Percentiles rank a stretch among this genome's conserved stretches.
Evolutionary conservation across 2,888 invertebrate genomes (phyloP).

Genomic region (Ornithoptera alexandrae): DNA sequence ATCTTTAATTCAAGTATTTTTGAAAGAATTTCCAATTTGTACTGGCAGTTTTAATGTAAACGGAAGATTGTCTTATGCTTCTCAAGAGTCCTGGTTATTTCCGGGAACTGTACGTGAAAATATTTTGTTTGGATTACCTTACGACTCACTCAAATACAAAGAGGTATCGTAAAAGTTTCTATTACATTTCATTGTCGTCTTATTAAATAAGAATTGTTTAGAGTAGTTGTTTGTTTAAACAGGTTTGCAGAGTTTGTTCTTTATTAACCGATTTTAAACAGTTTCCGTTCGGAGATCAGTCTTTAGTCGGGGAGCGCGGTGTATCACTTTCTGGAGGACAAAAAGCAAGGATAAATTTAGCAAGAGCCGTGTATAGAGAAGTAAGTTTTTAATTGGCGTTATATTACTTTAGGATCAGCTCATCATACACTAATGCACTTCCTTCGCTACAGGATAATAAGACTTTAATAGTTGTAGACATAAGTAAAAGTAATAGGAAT

Average conservation of each 20-base stretch:
- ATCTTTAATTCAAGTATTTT: constrained; percentile 82
- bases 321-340: constrained; percentile 91
- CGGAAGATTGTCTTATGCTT: constrained; percentile 86
- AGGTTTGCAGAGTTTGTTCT: constrained; percentile 84
- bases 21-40: constrained; percentile 83
- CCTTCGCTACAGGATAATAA: too few species aligned
- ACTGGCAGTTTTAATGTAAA: constrained; percentile 81
- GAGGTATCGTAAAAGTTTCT: constrained; percentile 54
- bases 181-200: not conserved
- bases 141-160: constrained; percentile 82
- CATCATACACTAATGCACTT: too few species aligned
- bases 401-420: too few species aligned
- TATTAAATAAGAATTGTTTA: not conserved
- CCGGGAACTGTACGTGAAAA: constrained; percentile 88
- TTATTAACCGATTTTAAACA: constrained; percentile 85
- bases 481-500: too few species aligned
- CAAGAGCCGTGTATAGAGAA: constrained; percentile 86
- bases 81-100: constrained; percentile 93
- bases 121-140: constrained; percentile 87
- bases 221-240: constrained; percentile 26
- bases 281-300: constrained; percentile 87
- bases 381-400: constrained; percentile 63
- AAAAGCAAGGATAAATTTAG: constrained; percentile 89
- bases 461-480: too few species aligned
- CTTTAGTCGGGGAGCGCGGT: constrained; percentile 90